phyloP scores from a whole-genome alignment of 2,113 vertebrate species.

The Chinchilla lanigera region DNA sequence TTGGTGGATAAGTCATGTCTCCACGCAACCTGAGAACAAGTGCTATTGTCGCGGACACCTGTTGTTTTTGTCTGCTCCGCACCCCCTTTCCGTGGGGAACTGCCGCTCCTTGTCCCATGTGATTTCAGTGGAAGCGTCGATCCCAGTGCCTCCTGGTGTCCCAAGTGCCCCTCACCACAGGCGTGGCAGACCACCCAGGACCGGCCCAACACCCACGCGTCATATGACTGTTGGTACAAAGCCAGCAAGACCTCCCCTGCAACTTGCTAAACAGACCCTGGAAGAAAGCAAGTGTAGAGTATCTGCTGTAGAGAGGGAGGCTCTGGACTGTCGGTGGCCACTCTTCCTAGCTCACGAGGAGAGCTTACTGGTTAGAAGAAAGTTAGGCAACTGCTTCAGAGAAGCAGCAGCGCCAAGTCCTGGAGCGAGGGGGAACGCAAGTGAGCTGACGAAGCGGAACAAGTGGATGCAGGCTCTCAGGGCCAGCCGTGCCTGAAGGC shows the following conservation, averaged over 20 bases:
- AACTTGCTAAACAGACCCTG: neutral
- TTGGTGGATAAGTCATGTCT: slow-evolving; percentile 78
- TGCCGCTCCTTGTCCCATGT: slow-evolving; percentile 54
- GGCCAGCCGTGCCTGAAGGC: neutral
- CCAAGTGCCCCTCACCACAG: neutral
- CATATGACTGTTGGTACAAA: neutral
- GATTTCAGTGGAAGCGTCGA: slow-evolving; percentile 59
- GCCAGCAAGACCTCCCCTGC: neutral
- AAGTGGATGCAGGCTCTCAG: neutral
- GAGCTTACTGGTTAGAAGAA: neutral
- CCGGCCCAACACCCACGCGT: neutral
- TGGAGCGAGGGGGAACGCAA: neutral
- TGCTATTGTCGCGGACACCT: slow-evolving; percentile 81
- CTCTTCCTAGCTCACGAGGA: neutral
- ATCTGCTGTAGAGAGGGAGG: neutral
- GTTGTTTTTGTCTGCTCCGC: slow-evolving; percentile 76
- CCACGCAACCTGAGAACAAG: slow-evolving; percentile 81
- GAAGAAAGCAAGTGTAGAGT: neutral
- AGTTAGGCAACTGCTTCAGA: neutral
- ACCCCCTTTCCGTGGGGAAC: slow-evolving; percentile 73
- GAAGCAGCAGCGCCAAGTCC: neutral
- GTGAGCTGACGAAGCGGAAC: neutral
- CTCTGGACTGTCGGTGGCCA: neutral
- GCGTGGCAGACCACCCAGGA: neutral
- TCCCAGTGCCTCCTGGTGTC: neutral